Evolutionary conservation across 2,888 invertebrate genomes (phyloP).

Genomic region (Ectemnius continuus): DNA sequence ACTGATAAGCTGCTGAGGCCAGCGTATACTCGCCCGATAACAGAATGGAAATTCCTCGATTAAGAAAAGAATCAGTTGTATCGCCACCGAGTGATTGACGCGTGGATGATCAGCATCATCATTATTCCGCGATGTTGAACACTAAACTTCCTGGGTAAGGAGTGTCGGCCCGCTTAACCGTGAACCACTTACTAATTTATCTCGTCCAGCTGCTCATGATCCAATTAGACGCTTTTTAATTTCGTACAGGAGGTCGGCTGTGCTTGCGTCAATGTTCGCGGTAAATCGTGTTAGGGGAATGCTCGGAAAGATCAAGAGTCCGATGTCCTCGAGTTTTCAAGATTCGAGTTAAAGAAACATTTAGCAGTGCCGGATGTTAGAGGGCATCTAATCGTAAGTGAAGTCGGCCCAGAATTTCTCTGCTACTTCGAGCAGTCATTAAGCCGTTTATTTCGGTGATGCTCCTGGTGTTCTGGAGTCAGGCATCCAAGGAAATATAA

Average conservation of each 20-base stretch:
- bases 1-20: slow-evolving; percentile 20
- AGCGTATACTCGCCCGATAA: slow-evolving; percentile 17
- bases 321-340: background rate
- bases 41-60: slow-evolving; percentile 12
- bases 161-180: background rate
- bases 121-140: slow-evolving; percentile 13
- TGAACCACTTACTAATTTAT: background rate
- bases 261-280: background rate
- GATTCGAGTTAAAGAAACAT: too few species aligned
- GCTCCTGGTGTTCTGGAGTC: slow-evolving; percentile 14
- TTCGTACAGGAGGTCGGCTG: slow-evolving; percentile 57
- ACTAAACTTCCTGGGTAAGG: too few species aligned
- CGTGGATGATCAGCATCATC: slow-evolving; percentile 21
- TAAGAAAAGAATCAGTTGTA: slow-evolving; percentile 7
- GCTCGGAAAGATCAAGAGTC: background rate
- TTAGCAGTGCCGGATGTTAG: background rate
- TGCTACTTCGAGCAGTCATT: background rate
- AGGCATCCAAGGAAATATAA: slow-evolving; percentile 22
- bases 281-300: background rate
- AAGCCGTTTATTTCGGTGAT: background rate
- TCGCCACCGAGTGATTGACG: slow-evolving; percentile 12
- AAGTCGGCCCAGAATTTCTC: background rate
- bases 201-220: slow-evolving; percentile 55
- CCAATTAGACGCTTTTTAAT: slow-evolving; percentile 66
- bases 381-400: background rate